Percentiles rank a stretch among this genome's conserved stretches.
These are phyloP conservation scores for Oplegnathus fasciatus DNA, from an alignment of 2,113 vertebrate species.

Conservation along the genomic window DNA sequence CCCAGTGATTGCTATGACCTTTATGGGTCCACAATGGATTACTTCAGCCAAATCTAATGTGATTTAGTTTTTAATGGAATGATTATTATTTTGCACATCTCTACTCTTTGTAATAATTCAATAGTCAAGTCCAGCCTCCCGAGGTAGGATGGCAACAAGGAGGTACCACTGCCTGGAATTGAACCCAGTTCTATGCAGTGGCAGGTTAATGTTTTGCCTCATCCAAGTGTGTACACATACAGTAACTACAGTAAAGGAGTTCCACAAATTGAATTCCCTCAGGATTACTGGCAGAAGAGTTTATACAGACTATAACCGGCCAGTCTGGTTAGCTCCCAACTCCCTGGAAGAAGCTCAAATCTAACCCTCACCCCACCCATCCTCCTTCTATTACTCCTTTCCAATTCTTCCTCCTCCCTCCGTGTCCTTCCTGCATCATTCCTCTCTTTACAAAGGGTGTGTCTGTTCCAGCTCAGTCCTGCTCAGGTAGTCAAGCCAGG, in stretches of 20 bases:
- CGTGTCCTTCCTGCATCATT: conserved; percentile 23
- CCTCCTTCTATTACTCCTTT: conserved; percentile 26
- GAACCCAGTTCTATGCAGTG: background rate
- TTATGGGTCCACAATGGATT: background rate
- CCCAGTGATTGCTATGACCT: background rate
- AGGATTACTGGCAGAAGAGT: background rate
- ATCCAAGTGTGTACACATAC: background rate
- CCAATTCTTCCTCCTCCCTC: conserved; percentile 14
- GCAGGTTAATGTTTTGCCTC: background rate
- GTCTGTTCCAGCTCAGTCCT: conserved; percentile 69
- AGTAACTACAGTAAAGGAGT: background rate
- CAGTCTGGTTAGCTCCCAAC: conserved; percentile 17
- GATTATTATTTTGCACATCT: background rate
- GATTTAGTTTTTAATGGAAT: background rate
- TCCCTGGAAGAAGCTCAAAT: conserved; percentile 5
- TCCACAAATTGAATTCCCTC: background rate
- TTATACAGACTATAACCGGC: conserved; percentile 23
- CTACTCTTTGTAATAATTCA: background rate
- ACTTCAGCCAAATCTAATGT: background rate
- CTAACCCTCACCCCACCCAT: conserved; percentile 26
- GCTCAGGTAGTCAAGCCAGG: conserved; percentile 43
- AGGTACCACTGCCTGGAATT: background rate
- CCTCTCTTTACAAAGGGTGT: conserved; percentile 78
- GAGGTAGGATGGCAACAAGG: background rate
- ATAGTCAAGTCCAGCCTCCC: background rate